Conservation (phyloP, 2,888 invertebrate species). For the Quadroppia sp. region DNA sequence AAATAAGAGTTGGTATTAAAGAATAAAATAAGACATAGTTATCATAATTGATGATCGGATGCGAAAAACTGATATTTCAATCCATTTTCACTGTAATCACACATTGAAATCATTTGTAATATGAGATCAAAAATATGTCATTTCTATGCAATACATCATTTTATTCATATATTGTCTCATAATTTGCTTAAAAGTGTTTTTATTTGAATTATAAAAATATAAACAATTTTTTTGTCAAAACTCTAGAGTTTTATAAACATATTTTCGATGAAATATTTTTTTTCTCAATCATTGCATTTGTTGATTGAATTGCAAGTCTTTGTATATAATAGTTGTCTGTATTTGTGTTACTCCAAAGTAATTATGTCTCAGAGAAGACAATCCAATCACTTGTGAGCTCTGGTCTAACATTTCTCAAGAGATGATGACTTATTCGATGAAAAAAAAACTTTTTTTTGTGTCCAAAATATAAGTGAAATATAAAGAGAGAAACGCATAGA, state of each 20-base stretch:
- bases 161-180: not conserved
- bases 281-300: too few relatives aligned
- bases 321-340: too few relatives aligned
- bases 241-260: too few relatives aligned
- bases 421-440: not conserved
- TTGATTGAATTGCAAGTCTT: too few relatives aligned
- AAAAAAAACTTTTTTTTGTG: not conserved
- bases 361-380: not conserved
- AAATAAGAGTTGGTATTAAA: not conserved
- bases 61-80: not conserved
- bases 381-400: conserved; percentile 10
- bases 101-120: not conserved
- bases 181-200: not conserved
- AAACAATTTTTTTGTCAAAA: too few relatives aligned
- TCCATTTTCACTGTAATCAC: not conserved
- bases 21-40: not conserved
- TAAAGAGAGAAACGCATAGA: not conserved
- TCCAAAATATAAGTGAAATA: not conserved
- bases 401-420: not conserved
- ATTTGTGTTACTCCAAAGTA: not conserved
- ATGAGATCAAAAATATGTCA: not conserved
- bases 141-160: not conserved
- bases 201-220: too few relatives aligned
- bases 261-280: too few relatives aligned
- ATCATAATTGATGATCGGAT: not conserved